Conservation (phyloP, 2,113 vertebrate genomes). For the Gila orcuttii region DNA sequence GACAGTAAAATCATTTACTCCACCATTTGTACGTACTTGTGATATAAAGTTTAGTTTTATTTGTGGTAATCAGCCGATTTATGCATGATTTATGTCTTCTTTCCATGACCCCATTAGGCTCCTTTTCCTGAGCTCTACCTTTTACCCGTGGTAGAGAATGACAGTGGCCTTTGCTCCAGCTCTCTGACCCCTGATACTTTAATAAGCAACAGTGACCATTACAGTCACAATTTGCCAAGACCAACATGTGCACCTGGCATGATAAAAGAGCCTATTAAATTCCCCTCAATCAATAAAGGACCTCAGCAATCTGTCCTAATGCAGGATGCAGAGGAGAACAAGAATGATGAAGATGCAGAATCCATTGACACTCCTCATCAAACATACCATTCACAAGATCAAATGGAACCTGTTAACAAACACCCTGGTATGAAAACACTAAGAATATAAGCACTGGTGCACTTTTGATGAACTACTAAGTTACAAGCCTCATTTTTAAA, state of each 20-base stretch:
- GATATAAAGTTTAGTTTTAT: neutral
- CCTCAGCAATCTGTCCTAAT: slow-evolving; percentile 65
- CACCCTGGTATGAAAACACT: slow-evolving; percentile 58
- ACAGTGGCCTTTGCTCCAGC: slow-evolving; percentile 74
- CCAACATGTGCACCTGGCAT: slow-evolving; percentile 62
- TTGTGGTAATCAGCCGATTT: neutral
- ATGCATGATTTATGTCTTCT: neutral
- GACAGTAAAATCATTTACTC: slow-evolving; percentile 87
- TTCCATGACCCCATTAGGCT: slow-evolving; percentile 72
- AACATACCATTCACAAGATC: slow-evolving; percentile 37
- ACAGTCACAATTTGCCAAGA: slow-evolving; percentile 56
- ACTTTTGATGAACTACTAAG: neutral
- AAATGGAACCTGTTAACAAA: slow-evolving; percentile 54
- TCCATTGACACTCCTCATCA: slow-evolving; percentile 47
- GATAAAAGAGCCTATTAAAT: slow-evolving; percentile 71
- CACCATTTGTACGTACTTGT: slow-evolving; percentile 84
- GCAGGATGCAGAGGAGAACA: slow-evolving; percentile 62
- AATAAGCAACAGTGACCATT: slow-evolving; percentile 58
- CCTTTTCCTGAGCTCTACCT: slow-evolving; percentile 89
- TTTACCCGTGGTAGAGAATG: slow-evolving; percentile 76
- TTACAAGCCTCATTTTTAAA: too few species aligned
- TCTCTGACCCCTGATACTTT: slow-evolving; percentile 72
- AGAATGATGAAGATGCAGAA: slow-evolving; percentile 52
- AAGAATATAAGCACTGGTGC: neutral
- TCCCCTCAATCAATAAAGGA: slow-evolving; percentile 69